Evolutionary conservation across 2,888 invertebrate species (phyloP).

Genomic region (Tribolium freemani): DNA sequence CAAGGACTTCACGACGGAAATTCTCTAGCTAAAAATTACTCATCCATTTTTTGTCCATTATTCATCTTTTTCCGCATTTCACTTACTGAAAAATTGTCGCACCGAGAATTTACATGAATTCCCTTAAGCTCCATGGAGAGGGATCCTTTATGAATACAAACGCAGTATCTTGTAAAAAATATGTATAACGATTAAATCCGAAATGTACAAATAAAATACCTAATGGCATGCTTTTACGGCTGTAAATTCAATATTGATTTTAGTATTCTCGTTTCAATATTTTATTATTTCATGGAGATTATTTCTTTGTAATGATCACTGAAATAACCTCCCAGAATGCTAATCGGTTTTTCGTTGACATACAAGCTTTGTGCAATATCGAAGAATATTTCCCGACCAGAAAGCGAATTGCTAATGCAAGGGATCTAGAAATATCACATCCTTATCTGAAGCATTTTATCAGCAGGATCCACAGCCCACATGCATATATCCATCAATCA

Average conservation of each 20-base stretch:
- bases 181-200: neutral
- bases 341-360: neutral
- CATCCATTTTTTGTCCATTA: constrained; percentile 24
- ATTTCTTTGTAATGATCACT: neutral
- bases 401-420: neutral
- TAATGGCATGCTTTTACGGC: neutral
- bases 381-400: neutral
- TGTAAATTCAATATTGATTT: neutral
- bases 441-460: constrained; percentile 47
- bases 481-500: constrained; percentile 50
- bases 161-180: constrained; percentile 14
- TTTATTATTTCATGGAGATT: neutral
- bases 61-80: constrained; percentile 14
- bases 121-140: constrained; percentile 11
- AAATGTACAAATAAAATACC: neutral
- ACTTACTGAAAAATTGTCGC: constrained; percentile 28
- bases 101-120: constrained; percentile 26
- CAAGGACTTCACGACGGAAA: neutral
- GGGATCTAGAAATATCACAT: neutral
- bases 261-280: neutral
- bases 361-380: neutral
- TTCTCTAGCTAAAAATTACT: constrained; percentile 22
- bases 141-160: constrained; percentile 18
- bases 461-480: constrained; percentile 47
- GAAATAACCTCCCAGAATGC: neutral